Conservation (phyloP, 2,888 invertebrate genomes). For the Helleia helle region DNA sequence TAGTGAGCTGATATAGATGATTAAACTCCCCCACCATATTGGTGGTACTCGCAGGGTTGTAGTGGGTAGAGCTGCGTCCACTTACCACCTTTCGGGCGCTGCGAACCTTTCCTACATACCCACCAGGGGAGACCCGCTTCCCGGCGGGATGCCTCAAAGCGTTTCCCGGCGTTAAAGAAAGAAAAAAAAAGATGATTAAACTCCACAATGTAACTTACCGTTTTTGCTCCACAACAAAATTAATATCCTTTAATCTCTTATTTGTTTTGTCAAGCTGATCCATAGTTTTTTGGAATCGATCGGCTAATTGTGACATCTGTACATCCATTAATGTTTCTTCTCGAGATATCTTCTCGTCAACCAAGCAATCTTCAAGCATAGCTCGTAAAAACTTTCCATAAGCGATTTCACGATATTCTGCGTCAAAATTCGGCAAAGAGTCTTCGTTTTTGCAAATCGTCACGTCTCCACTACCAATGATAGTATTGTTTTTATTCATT, state of each 20-base stretch:
- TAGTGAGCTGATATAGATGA: no score
- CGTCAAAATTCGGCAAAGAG: slow-evolving; percentile 34
- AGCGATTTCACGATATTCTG: slow-evolving; percentile 39
- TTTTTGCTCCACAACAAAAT: slow-evolving; percentile 59
- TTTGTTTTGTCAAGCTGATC: slow-evolving; percentile 59
- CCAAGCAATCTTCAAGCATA: slow-evolving; percentile 49
- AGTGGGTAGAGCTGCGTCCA: no score
- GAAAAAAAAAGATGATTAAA: no score
- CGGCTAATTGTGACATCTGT: slow-evolving; percentile 55
- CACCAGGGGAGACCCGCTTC: no score
- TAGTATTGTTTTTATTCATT: slow-evolving; percentile 30
- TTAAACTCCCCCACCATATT: no score
- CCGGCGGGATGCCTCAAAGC: no score
- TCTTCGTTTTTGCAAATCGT: slow-evolving; percentile 34
- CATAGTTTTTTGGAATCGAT: slow-evolving; percentile 56
- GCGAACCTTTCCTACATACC: no score
- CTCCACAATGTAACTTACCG: slow-evolving; percentile 32
- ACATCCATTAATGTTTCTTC: slow-evolving; percentile 55
- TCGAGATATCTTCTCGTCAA: slow-evolving; percentile 51
- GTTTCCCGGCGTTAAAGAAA: no score
- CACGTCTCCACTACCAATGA: slow-evolving; percentile 29
- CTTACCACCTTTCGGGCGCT: no score
- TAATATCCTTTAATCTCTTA: slow-evolving; percentile 54
- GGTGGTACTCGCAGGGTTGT: no score
- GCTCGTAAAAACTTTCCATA: slow-evolving; percentile 49